These are phyloP conservation scores for Rattus rattus DNA, from an alignment of 2,113 vertebrate genomes.

Conservation along the genomic window DNA sequence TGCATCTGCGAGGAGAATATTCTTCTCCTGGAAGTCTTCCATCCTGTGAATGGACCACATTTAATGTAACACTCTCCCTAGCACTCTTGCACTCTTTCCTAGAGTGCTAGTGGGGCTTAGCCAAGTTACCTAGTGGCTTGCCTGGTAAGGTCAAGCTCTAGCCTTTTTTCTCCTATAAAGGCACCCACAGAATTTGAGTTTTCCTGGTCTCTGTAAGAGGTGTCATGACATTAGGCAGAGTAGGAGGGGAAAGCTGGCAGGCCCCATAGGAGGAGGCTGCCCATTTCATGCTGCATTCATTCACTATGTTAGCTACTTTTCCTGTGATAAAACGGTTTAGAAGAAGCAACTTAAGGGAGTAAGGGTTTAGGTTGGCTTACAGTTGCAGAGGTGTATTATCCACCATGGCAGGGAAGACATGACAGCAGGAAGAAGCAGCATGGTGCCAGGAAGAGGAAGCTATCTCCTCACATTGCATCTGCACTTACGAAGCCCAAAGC, in stretches of 20 bases:
- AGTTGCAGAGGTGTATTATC: neutral
- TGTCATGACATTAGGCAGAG: neutral
- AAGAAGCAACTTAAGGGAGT: neutral
- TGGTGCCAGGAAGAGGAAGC: neutral
- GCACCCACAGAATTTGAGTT: neutral
- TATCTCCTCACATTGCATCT: neutral
- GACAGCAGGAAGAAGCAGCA: neutral
- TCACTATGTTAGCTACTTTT: neutral
- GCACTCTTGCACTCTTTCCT: neutral
- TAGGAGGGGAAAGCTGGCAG: neutral
- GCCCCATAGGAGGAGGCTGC: neutral
- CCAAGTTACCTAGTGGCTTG: neutral
- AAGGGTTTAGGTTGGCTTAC: neutral
- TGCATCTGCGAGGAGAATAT: neutral
- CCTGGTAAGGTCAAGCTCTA: neutral
- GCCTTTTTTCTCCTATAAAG: neutral
- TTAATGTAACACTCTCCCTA: neutral
- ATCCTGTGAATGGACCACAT: neutral
- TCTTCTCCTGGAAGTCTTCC: neutral
- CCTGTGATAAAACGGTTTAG: neutral
- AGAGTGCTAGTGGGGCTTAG: neutral
- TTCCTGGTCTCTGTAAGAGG: neutral
- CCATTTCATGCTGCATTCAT: fast-evolving
- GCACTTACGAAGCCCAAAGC: neutral
- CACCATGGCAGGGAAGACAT: neutral